Evolutionary conservation across 2,888 invertebrate species (phyloP), one percentile per base, ranked within the genome.

Genomic region (Drosophila borborema): DNA sequence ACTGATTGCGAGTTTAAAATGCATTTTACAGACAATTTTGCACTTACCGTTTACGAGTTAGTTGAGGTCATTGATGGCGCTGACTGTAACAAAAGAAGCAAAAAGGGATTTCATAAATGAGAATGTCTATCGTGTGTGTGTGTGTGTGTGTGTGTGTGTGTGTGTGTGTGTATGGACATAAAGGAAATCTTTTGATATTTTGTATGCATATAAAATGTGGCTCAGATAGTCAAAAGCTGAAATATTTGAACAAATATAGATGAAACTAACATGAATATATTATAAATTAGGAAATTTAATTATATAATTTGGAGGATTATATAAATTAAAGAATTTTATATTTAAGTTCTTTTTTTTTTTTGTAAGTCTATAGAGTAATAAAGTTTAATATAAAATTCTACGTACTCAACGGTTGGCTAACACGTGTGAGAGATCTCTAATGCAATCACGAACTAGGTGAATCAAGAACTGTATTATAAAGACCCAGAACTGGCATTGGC

Each of bases 11-110:
- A 77, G 65, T 63, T 81, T 79, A 70, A 80, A 80, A 86, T 79
- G 77, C 82, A 74, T 75, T 84, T 84, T 73, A 82, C 72, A 86
- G 73, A 75, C 80, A 75, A 73, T 82, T 84, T 85, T 82, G 66
- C 82, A 84, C 86, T 87, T 82, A 84, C 84, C 87, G 82, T 81
- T 85, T 76, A 84, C 79, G 71, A 77, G 71, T 71, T 78, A 79
- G 76, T 66, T 82, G 71, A 69, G 85, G 76, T 82, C 87, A 84
- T 85, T 76, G 78, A 66, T 74, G 65, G 48, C 63, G 63, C 45
- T 64, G 63, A 55, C 80, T 80, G 61, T 64, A 78, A 68, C 34
- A 34, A 74, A 45, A 56, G 20, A 46, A 28, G n/a, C 55, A n/a
- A 53, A 18, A 38, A 20, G 20, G 36, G 10, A 43, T 23, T 18